phyloP scores from a whole-genome alignment of 2,888 invertebrate genomes.

The Coelogynopora nodosa region DNA sequence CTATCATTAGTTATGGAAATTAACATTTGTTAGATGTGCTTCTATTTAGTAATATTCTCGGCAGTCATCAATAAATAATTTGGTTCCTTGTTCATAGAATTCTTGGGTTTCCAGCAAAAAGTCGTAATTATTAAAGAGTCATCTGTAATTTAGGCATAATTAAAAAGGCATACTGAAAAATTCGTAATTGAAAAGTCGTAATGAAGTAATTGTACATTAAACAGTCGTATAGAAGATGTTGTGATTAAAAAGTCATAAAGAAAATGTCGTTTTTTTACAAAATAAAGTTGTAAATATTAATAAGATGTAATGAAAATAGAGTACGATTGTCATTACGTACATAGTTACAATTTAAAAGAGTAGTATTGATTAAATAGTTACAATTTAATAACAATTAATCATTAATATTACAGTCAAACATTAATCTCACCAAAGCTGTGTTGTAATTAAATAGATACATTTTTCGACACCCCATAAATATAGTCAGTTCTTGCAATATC shows the following conservation, averaged over 20 bases:
- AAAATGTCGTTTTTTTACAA: neutral
- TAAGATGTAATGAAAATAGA: constrained; percentile 10
- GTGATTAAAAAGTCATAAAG: constrained; percentile 11
- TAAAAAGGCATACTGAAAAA: constrained; percentile 13
- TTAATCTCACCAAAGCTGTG: constrained; percentile 24
- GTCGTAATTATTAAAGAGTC: constrained; percentile 25
- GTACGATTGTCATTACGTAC: constrained; percentile 21
- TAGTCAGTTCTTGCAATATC: constrained; percentile 23
- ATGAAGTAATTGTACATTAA: neutral
- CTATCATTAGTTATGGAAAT: too few relatives aligned
- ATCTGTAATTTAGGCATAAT: constrained; percentile 12
- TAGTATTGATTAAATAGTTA: too few relatives aligned
- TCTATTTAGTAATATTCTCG: too few relatives aligned
- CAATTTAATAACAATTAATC: constrained; percentile 23
- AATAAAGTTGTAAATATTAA: constrained; percentile 14
- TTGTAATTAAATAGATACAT: constrained; percentile 27
- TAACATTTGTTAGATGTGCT: too few relatives aligned
- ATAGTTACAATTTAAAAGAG: too few relatives aligned
- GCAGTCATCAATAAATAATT: too few relatives aligned
- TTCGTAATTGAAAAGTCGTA: constrained; percentile 7
- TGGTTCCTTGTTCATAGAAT: too few relatives aligned
- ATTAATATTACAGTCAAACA: constrained; percentile 17
- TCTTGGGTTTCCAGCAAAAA: constrained; percentile 8
- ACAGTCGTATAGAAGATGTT: constrained; percentile 13
- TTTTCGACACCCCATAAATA: constrained; percentile 4